Conservation (phyloP, 2,113 vertebrate species). For the Procavia capensis region DNA sequence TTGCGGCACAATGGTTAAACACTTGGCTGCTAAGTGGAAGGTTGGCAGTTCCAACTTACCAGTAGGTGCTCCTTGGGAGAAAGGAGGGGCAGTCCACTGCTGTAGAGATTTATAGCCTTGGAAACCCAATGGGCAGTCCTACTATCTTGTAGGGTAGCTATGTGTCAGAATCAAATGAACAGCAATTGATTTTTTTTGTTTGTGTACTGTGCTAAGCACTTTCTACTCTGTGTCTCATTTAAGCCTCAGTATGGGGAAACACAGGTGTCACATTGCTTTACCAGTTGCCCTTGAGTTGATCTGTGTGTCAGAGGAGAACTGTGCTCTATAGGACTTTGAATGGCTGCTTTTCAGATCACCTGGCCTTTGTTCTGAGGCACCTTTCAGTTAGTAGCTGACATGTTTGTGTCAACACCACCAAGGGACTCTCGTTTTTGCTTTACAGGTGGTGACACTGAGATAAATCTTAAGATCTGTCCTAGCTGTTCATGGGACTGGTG, state of each 20-base stretch:
- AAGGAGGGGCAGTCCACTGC: not conserved
- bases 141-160: too few species aligned
- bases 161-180: too few species aligned
- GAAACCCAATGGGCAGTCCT: too few species aligned
- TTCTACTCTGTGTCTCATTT: not conserved
- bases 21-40: not conserved
- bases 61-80: not conserved
- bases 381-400: too few species aligned
- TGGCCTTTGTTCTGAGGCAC: too few species aligned
- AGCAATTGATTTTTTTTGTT: too few species aligned
- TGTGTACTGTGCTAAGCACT: not conserved
- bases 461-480: fast-evolving
- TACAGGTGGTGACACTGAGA: not conserved
- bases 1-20: not conserved
- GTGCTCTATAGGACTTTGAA: too few species aligned
- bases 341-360: too few species aligned
- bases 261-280: not conserved
- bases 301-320: too few species aligned
- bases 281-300: too few species aligned
- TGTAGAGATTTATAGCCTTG: too few species aligned
- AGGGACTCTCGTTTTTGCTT: not conserved
- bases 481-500: fast-evolving
- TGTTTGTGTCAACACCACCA: too few species aligned
- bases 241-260: not conserved
- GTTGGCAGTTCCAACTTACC: not conserved